Base-by-base conservation (phyloP, 1,140 invertebrate genomes). In the Penaeus chinensis region DNA sequence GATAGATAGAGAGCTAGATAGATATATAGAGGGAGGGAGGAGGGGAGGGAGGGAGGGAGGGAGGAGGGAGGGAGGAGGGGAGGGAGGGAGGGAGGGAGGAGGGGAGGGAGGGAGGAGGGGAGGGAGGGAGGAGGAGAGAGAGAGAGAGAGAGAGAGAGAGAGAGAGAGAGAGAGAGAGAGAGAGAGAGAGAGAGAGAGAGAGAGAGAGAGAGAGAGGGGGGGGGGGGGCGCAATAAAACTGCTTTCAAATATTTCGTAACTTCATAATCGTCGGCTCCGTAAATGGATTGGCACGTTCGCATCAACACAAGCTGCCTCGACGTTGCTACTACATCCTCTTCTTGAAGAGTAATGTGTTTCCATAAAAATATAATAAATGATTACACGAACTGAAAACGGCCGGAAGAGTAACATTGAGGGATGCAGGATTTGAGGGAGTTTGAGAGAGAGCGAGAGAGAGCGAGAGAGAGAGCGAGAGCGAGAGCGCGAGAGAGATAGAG, bases 101-200 rank as follows among this genome's bases (percentile, higher is more conserved):
- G 18, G 80, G 18, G 60, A 63, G 61, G 65, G 61, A 82, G 80
- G 65, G 80, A 82, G 80, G 4, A 18, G 18, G 61, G 19, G 60
- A 61, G 61, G 18, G 24, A 22, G 20, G 5, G 65, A 22, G 24
- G 3, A 4, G 5, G 65, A 66, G 65, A 66, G 65, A 66, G 65
- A 66, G 65, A 66, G 65, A 66, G 65, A 66, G 65, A 66, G 65
- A 66, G 65, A 66, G 65, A 66, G 65, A 66, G 65, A 66, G 65
- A 8, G 65, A 8, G 37, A 62, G 63, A 62, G 63, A 24, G 81
- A 27, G 85, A 32, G 85, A 65, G 60, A 80, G 78, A 32, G 78
- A 63, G n/a, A 71, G 79, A 37, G 87, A 63, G 37, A 69, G 81
- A 63, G 60, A 61, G 69, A 63, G 76, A 47, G 80, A 60, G 27